Evolutionary conservation across 2,113 vertebrate genomes (phyloP), one percentile per base, ranked within the genome.

Genomic region (Okapia johnstoni): DNA sequence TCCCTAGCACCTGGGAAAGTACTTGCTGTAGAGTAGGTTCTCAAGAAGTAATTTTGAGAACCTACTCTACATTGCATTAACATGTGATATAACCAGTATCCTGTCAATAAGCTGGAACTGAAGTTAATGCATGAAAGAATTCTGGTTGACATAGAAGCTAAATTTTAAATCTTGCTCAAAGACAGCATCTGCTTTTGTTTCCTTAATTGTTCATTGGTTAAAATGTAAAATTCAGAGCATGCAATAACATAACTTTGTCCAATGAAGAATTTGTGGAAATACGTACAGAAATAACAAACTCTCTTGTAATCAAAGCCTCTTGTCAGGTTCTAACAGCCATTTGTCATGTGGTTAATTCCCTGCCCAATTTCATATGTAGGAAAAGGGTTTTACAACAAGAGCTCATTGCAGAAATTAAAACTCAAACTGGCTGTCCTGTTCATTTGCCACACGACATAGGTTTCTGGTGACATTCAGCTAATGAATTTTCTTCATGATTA

Each of bases 401-500:
- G 58, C 19, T 97, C 61, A 86, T 70, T 88, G 84, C 40, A 98
- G 97, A 98, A 96, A 98, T 98, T 98, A 98, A 98, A 98, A 95
- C 95, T 97, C 93, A 98, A 97, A 97, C 11, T 40, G 83, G 85
- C 88, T 98, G 95, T 96, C 93, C 96, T 98, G 98, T 97, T 99
- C 97, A 96, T 97, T 98, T 99, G 93, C 97, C 96, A 98, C 96
- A 98, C 8, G 55, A 98, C 96, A 97, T 55, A 98, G 93, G 88
- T 94, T 98, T 95, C 88, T 94, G 89, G 96, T 98, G 98, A 99
- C 98, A 98, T 98, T 98, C 98, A 98, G 95, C 97, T 98, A 99
- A 99, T 98, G 94, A 98, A 98, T 98, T 98, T 98, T 97, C 98
- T 98, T 98, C 97, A 97, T 99, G 98, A 99, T 99, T 99, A 99